Percentiles rank a stretch among this genome's conserved stretches.
Evolutionary conservation across 2,797 vertebrate species (phyloP).

Genomic region (Arnoldichthys spilopterus): DNA sequence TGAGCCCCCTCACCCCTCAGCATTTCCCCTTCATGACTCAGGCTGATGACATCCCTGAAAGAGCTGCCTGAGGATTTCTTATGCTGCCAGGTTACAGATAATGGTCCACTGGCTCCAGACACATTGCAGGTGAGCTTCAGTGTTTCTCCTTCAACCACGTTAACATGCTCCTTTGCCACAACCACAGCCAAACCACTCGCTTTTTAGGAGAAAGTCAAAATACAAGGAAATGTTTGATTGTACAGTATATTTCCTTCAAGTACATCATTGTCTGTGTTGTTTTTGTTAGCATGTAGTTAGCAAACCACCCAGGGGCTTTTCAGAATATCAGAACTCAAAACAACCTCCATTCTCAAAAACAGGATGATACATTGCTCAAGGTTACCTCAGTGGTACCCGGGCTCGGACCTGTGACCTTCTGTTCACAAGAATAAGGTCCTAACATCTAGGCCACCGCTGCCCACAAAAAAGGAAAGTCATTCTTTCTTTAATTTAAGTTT

Average conservation of each 20-base stretch:
- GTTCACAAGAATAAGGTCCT: too few species aligned
- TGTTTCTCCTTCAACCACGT: conserved; percentile 69
- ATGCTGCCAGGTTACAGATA: conserved; percentile 84
- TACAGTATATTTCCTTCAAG: not conserved
- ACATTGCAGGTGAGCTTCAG: conserved; percentile 77
- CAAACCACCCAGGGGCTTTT: not conserved
- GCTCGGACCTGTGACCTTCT: too few species aligned
- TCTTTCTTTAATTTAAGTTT: too few species aligned
- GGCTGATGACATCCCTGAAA: conserved; percentile 66
- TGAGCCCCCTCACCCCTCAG: conserved; percentile 13
- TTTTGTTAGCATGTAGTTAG: not conserved
- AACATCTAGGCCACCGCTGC: too few species aligned
- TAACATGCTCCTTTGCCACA: conserved; percentile 26
- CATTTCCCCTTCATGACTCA: conserved; percentile 71
- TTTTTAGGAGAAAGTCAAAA: conserved; percentile 60
- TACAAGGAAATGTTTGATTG: not conserved
- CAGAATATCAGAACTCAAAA: not conserved
- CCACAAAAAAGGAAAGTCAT: too few species aligned
- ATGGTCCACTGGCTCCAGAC: conserved; percentile 59
- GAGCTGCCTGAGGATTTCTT: not conserved
- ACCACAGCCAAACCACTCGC: conserved; percentile 73
- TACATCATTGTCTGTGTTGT: not conserved
- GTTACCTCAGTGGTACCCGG: too few species aligned
- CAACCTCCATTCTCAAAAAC: too few species aligned
- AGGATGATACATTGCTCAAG: too few species aligned